phyloP scores from a whole-genome alignment of 2,113 vertebrate genomes.

The Misgurnus mizolepis region DNA sequence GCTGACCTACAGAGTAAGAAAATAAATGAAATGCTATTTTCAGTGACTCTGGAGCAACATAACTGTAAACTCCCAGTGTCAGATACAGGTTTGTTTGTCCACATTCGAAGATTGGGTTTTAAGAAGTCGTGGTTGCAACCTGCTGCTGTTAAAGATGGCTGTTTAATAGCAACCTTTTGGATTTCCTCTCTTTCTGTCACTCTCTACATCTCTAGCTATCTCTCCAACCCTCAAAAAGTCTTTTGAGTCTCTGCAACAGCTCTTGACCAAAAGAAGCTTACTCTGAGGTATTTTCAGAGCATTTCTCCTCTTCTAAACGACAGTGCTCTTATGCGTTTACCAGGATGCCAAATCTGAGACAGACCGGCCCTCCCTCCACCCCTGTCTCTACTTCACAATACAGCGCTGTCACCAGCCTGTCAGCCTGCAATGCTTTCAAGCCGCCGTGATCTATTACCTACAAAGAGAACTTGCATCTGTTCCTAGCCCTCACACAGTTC shows the following conservation, averaged over 20 bases:
- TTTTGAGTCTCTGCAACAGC: conserved; percentile 64
- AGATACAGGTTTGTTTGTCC: conserved; percentile 18
- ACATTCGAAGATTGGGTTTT: conserved; percentile 20
- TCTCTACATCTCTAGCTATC: conserved; percentile 54
- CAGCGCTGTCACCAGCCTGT: conserved; percentile 69
- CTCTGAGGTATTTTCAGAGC: conserved; percentile 75
- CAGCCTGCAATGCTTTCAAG: conserved; percentile 70
- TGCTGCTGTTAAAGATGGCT: conserved; percentile 49
- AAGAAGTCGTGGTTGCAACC: conserved; percentile 45
- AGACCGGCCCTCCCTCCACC: conserved; percentile 66
- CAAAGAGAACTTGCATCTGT: conserved; percentile 56
- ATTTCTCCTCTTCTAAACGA: conserved; percentile 74
- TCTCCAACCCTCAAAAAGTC: conserved; percentile 61
- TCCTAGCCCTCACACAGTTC: conserved; percentile 54
- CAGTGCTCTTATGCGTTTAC: conserved; percentile 68
- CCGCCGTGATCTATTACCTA: conserved; percentile 63
- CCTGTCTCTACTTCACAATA: conserved; percentile 65
- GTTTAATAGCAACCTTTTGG: conserved; percentile 32
- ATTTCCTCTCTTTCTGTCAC: conserved; percentile 22
- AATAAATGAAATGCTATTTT: conserved; percentile 4
- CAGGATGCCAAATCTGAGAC: conserved; percentile 70
- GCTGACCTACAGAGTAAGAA: not conserved
- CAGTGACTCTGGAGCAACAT: not conserved
- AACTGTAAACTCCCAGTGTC: not conserved
- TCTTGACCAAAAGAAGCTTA: conserved; percentile 75